Evolutionary conservation across 2,113 vertebrate genomes (phyloP).

Genomic region (Eira barbara): DNA sequence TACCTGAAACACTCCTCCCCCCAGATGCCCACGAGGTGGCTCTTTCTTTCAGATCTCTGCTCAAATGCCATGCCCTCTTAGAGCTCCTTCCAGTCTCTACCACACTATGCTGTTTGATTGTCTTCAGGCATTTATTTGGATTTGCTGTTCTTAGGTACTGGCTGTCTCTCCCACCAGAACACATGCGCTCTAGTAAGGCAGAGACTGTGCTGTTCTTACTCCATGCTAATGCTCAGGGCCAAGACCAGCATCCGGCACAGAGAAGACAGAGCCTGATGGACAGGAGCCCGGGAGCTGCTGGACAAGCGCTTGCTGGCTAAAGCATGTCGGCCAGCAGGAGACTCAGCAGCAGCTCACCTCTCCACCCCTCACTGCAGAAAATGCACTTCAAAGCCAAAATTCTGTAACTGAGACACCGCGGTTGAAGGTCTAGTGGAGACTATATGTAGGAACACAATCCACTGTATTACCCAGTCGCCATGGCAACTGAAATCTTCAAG

Average conservation of each 20-base stretch:
- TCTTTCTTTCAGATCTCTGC: neutral
- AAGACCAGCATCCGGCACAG: neutral
- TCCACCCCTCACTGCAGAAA: neutral
- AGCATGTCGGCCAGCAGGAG: neutral
- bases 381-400: neutral
- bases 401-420: neutral
- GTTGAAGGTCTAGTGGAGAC: neutral
- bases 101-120: neutral
- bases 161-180: neutral
- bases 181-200: fast-evolving
- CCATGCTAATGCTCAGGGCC: neutral
- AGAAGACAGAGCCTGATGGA: neutral
- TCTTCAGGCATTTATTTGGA: fast-evolving
- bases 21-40: neutral
- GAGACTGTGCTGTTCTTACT: neutral
- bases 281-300: fast-evolving
- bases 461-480: neutral
- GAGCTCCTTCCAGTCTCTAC: neutral
- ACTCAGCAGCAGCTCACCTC: neutral
- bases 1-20: neutral
- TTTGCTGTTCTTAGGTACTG: fast-evolving
- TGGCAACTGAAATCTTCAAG: slow-evolving; percentile 26
- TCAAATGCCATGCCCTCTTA: neutral
- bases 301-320: fast-evolving
- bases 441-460: fast-evolving